Base-by-base conservation (phyloP, 2,797 vertebrate species). In the Acanthiza pusilla region DNA sequence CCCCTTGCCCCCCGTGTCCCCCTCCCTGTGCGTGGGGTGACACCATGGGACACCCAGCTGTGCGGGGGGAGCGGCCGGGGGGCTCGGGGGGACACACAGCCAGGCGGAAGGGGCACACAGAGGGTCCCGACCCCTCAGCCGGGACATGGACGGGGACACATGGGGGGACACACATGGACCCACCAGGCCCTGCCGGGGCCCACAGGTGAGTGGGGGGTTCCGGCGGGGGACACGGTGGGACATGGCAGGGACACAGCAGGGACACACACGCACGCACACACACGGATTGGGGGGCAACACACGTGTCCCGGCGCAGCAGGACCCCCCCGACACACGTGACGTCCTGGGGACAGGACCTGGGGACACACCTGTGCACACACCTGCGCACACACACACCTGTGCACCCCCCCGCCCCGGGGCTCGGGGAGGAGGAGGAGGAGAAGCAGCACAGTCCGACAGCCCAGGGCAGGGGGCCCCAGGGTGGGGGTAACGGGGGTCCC, bases 401-500 rank as follows among this genome's bases (percentile, higher is more conserved):
- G 23, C 62, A 23, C 26, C 78, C 30, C 32, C 32, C n/a, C 27
- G 5, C 53, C 53, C 16, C 42, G 21, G 63, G 27, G 43, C 22
- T 9, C 38, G 12, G 16, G n/a, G 15, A 13, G 66, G 38, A 60
- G 65, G 51, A 50, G 10, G 36, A 48, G 63, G 36, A 65, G 58
- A 71, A 85, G 83, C 92, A 81, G 86, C 86, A 55, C 65, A 25
- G 26, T 63, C 82, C 34, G 13, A 23, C 61, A 30, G 92, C 54
- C 85, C 78, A 15, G 62, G 74, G 96, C 88, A 16, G 73, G 86
- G 78, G 97, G 91, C 26, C 74, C 55, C 76, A 32, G 32, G n/a
- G 97, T 98, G 98, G 98, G 98, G 97, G 98, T 98, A 98, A 98
- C 98, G 34, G 73, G 81, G 78, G 78, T 11, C 29, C 65, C 17